Percentiles rank a stretch among this genome's conserved stretches.
phyloP scores from a whole-genome alignment of 2,888 invertebrate species.

The Ormyrus thymus region DNA sequence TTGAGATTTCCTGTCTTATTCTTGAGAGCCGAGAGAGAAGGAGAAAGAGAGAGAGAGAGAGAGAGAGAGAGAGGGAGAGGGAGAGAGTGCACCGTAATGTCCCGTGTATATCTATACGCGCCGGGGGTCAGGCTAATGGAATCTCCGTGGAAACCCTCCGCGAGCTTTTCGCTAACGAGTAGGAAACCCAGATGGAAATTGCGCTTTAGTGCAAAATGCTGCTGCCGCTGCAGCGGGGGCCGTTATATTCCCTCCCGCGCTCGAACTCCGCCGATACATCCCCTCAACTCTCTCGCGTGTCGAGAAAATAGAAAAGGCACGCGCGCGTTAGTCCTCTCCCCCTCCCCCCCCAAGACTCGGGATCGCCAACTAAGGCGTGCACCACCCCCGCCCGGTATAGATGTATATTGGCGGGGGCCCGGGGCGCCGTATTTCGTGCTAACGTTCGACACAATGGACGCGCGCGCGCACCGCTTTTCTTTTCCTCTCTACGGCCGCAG shows the following conservation, averaged over 20 bases:
- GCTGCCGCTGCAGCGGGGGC: background rate
- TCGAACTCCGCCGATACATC: constrained; percentile 23
- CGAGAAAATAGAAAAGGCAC: constrained; percentile 38
- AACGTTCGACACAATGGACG: constrained; percentile 16
- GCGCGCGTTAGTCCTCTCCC: no score
- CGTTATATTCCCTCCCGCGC: constrained; percentile 33
- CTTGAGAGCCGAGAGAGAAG: constrained; percentile 11
- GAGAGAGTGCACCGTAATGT: background rate
- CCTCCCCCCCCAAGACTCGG: no score
- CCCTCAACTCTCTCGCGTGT: constrained; percentile 20
- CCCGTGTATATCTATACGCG: constrained; percentile 7
- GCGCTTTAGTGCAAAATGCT: constrained; percentile 53
- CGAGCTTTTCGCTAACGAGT: constrained; percentile 61
- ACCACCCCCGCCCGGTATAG: no score
- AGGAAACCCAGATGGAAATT: constrained; percentile 60
- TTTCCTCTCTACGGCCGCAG: constrained; percentile 7
- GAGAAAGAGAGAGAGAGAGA: no score
- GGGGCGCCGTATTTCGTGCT: no score
- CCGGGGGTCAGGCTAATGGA: constrained; percentile 59
- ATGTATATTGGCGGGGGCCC: no score
- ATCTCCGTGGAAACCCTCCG: constrained; percentile 57
- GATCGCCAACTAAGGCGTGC: no score
- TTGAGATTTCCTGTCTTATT: constrained; percentile 49
- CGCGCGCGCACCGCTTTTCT: background rate
- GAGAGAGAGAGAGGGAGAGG: no score